Evolutionary conservation across 2,888 invertebrate species (phyloP), one percentile per base, ranked within the genome.

Genomic region (Prosopocoilus inquinatus): DNA sequence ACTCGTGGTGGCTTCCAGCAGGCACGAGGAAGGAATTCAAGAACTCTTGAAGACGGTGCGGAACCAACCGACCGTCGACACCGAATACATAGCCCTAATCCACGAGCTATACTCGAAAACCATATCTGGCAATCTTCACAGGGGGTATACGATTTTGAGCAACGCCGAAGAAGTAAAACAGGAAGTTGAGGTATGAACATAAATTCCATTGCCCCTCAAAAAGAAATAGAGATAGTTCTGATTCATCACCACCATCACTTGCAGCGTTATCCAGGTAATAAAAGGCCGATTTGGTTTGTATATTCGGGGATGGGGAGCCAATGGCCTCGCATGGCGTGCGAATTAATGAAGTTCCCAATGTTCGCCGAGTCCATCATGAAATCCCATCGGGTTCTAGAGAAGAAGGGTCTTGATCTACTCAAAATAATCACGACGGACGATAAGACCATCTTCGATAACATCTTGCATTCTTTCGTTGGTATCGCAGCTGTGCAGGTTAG

Each of bases 11-110:
- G 86, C 88, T 48, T 91, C 94, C 2, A 96, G 95, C 2, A 86
- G 97, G 68, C 95, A 94, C 1, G 88, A 90, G 73, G 87, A 84
- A 35, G 91, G 91, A 9, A 89, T 90, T 44, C 81, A 84, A 58
- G 73, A 74, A 54, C 77, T 93, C 66, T 78, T 94, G 47, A 80
- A 84, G 53, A 69, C 65, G 3, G 76, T 76, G 68, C 84, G 85
- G 69, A 81, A 81, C 2, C 81, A 81, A 63, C 71, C 75, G 0
- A 63, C 60, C 1, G 67, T 80, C 2, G 81, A 82, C 61, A 73
- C 78, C 0, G 82, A 83, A 62, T 80, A 80, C 64, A 73, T 80
- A 3, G 77, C 70, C 2, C 70, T 84, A 1, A 68, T 82, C 1
- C 81, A 82, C 57, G 78, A 77, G 52, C 70, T 80, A 4, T 81